Base-by-base conservation (phyloP, 2,888 invertebrate species). In the Cantharis flavilabris region DNA sequence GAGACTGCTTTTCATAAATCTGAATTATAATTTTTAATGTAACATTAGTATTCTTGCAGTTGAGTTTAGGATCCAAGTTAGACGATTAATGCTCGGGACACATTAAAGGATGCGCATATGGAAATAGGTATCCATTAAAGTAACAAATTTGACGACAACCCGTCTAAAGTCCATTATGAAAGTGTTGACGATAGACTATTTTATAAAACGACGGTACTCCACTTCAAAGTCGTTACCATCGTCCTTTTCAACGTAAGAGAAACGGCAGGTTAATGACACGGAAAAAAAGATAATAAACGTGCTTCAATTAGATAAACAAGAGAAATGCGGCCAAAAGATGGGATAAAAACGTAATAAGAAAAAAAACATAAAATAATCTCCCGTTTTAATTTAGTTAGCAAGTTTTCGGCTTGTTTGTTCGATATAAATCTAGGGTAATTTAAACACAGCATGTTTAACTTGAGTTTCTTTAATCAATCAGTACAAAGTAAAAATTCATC, bases 241-340 rank as follows among this genome's bases (percentile, higher is more conserved):
- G 65, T 67, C 65, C 65, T 23, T 67, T 67, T 67, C 20, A 67
- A 23, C 65, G 65, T 67, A 67, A 67, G 26, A 67, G 65, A 67
- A 67, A 67, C 65, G 65, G 65, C 23, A 67, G 26, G 65, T 67
- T 67, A 67, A 67, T 67, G 65, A 13, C 23, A 67, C 65, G 26
- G 26, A 67, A 67, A 67, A 67, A 67, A 23, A 23, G 49, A 49
- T 49, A 49, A 49, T 49, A 49, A 49, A 49, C 49, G 65, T n/a
- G 23, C 65, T n/a, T 67, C 65, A 67, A 67, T 67, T 67, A 67
- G 23, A 67, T 67, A 67, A 67, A 67, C 65, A 67, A 23, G 65
- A 67, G 26, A 67, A 67, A n/a, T 23, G 65, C 65, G n/a, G 65
- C 23, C 14, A 49, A 49, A 49, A 49, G 49, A 49, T 49, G n/a